Evolutionary conservation across 2,797 vertebrate genomes (phyloP), one percentile per base, ranked within the genome.

Genomic region (Fratercula arctica): DNA sequence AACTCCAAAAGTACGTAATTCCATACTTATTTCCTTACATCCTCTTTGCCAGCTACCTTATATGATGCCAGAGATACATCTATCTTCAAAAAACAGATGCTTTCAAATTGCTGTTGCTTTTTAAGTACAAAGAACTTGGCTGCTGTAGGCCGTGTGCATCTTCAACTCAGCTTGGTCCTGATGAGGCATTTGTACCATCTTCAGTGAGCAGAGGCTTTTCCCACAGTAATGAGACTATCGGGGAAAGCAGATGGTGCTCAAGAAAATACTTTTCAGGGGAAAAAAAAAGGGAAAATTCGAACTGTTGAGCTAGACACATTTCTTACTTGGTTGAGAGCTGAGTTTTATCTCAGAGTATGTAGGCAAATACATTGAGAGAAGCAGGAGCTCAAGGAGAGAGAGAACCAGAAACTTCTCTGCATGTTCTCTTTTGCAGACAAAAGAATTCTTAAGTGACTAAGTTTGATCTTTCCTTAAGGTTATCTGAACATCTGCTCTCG

Each of bases 101-200:
- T 91, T 94, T 93, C 66, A 90, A 94, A 72, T 13, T 26, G 20
- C n/a, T 81, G 46, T n/a, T 90, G 43, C 33, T 64, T 92, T 92
- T 75, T 89, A 85, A 93, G 59, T 70, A 92, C 59, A 76, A 72
- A 83, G 41, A 90, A 61, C 25, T 86, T 88, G 33, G 54, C 57
- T 54, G 16, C 35, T 72, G 45, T 59, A 63, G 50, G 63, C 60
- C 60, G 9, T 20, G 37, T 13, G 7, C 13, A 57, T 69, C 67
- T 89, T 81, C 60, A 72, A 13, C 37, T 88, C 66, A 68, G 23
- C 57, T 81, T 78, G 69, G 57, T 61, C 57, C 33, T 54, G n/a
- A 50, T 45, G 33, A 86, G 29, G 31, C 23, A 81, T 76, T 77
- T 85, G 35, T 31, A 80, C 10, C 56, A 82, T 66, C 41, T 75